phyloP scores from a whole-genome alignment of 2,113 vertebrate genomes.

The Callorhinus ursinus region DNA sequence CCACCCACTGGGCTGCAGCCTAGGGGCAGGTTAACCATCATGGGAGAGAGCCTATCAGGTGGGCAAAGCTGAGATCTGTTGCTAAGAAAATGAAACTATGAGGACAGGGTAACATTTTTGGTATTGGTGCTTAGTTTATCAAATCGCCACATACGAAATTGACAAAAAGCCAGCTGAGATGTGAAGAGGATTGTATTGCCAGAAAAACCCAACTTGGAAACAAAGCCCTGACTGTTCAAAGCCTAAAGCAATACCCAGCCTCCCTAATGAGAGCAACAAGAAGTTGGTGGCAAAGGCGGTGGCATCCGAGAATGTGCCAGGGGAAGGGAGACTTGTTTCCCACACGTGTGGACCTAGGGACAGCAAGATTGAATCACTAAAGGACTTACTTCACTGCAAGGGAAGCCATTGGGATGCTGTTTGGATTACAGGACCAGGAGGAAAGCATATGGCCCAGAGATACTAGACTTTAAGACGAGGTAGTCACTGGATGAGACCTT shows the following conservation, averaged over 20 bases:
- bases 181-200: not conserved
- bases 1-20: not conserved
- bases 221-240: constrained; percentile 5
- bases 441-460: not conserved
- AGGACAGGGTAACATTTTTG: not conserved
- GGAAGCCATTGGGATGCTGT: not conserved
- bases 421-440: not conserved
- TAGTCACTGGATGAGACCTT: not conserved
- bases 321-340: not conserved
- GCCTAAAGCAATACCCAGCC: not conserved
- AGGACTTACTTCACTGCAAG: not conserved
- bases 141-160: constrained; percentile 24
- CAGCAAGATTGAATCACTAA: not conserved
- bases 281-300: not conserved
- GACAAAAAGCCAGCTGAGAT: constrained; percentile 6
- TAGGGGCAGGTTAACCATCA: not conserved
- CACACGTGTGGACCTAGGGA: not conserved
- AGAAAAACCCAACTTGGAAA: not conserved
- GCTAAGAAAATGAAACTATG: constrained; percentile 37
- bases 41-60: not conserved
- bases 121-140: not conserved
- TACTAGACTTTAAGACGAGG: not conserved
- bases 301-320: not conserved
- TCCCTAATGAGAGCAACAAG: not conserved
- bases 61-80: constrained; percentile 41